A percentile compares a stretch with the other conserved stretches of the same genome.
These are phyloP conservation scores for Cottoperca gobio DNA, from an alignment of 2,797 vertebrate species.

Conservation along the genomic window DNA sequence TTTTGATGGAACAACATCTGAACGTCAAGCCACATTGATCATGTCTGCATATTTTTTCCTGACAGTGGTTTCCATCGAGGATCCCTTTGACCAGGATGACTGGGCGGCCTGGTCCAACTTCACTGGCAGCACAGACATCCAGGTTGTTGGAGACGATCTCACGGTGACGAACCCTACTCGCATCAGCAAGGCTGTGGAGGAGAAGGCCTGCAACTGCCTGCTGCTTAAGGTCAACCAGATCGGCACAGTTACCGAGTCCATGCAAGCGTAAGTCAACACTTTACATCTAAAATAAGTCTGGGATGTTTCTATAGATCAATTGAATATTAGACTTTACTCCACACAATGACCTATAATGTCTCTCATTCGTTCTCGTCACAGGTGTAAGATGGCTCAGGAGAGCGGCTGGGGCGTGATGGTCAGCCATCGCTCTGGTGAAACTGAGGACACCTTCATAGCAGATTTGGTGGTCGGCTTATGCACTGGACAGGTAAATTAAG, in stretches of 20 bases:
- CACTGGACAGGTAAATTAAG: conserved; percentile 91
- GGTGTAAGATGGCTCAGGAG: conserved; percentile 96
- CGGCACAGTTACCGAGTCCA: conserved; percentile 92
- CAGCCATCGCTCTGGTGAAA: conserved; percentile 97
- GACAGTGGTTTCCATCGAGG: conserved; percentile 95
- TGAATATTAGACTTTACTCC: not conserved
- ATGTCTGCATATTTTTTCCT: conserved; percentile 2
- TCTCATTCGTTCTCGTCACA: conserved; percentile 54
- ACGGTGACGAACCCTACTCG: conserved; percentile 96
- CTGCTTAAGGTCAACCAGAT: conserved; percentile 99
- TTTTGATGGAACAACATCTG: not conserved
- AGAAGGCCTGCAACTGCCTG: conserved; percentile 95
- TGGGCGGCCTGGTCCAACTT: conserved; percentile 94
- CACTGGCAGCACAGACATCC: conserved; percentile 88
- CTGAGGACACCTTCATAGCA: conserved; percentile 97
- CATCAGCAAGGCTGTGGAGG: conserved; percentile 91
- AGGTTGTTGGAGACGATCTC: conserved; percentile 96
- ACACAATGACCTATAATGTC: not conserved
- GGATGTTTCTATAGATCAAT: not conserved
- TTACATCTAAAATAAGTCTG: not conserved
- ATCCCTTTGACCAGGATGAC: conserved; percentile 98
- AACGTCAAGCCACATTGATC: not conserved
- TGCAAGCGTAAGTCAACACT: conserved; percentile 88
- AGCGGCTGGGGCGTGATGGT: conserved; percentile 99
- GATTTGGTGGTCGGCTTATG: conserved; percentile 97